Conservation (phyloP, 2,888 invertebrate genomes). For the Anagyrus pseudococci region DNA sequence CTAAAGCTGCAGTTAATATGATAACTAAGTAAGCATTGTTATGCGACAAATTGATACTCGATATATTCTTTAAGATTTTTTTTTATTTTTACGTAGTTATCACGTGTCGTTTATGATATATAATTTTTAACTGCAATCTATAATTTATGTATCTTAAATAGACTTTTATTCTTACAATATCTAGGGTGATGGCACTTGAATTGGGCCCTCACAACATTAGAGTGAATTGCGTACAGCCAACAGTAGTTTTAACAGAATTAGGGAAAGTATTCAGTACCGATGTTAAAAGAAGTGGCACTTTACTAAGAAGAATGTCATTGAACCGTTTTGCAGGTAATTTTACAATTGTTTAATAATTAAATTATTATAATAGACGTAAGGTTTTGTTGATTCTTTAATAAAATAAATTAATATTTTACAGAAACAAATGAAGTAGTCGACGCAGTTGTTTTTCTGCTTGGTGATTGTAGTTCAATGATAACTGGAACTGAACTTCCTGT, state of each 20-base stretch:
- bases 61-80: not conserved
- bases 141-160: no score
- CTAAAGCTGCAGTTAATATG: constrained; percentile 89
- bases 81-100: not conserved
- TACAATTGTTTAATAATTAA: no score
- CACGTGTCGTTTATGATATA: no score
- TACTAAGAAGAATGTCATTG: constrained; percentile 84
- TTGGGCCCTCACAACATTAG: constrained; percentile 84
- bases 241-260: constrained; percentile 90
- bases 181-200: constrained; percentile 81
- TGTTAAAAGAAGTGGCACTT: constrained; percentile 72
- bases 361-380: no score
- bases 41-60: not conserved
- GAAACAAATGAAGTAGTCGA: constrained; percentile 85
- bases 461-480: constrained; percentile 81
- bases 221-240: constrained; percentile 90
- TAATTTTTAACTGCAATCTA: no score
- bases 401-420: constrained; percentile 43
- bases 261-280: constrained; percentile 84
- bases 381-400: no score
- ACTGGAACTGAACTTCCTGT: constrained; percentile 78
- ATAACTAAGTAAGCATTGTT: constrained; percentile 66
- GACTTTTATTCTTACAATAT: no score
- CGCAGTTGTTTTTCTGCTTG: constrained; percentile 80
- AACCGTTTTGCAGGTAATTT: constrained; percentile 74